Percentiles rank a stretch among this genome's conserved stretches.
Evolutionary conservation across 2,888 invertebrate species (phyloP).

Genomic region (Philonicus albiceps): DNA sequence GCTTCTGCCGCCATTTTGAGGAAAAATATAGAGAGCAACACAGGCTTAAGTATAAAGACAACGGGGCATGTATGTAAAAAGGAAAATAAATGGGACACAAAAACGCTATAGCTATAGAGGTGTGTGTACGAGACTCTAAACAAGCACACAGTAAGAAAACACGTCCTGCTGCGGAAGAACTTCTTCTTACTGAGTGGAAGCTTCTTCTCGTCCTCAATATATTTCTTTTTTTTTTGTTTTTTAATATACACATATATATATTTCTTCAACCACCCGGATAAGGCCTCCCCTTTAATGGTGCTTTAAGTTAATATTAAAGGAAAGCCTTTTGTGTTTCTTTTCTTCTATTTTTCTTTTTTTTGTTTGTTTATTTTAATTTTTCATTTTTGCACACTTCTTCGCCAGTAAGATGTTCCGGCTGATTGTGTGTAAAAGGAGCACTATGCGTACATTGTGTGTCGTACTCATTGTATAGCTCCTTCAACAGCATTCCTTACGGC

Average conservation of each 20-base stretch:
- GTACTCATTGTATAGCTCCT: not conserved
- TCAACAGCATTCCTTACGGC: not conserved
- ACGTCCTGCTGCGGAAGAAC: conserved; percentile 26
- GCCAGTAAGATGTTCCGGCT: not conserved
- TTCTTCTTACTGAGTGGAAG: conserved; percentile 16
- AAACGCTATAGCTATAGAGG: not conserved
- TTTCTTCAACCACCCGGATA: not conserved
- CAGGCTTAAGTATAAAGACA: conserved; percentile 28
- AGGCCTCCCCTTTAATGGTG: not conserved
- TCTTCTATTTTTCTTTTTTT: not conserved
- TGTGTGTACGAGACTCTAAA: not conserved
- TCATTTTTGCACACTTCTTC: conserved; percentile 27
- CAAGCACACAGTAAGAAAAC: conserved; percentile 14
- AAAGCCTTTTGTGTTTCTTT: not conserved
- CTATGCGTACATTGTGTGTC: conserved; percentile 9
- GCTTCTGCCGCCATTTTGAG: conserved; percentile 33
- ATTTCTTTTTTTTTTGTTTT: not conserved
- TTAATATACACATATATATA: too few species aligned
- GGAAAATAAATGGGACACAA: conserved; percentile 22
- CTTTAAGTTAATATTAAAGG: conserved; percentile 33
- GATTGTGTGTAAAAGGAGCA: not conserved
- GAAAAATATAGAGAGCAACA: conserved; percentile 23
- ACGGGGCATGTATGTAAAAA: conserved; percentile 19
- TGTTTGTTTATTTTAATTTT: conserved; percentile 17
- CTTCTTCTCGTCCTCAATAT: not conserved